Evolutionary conservation across 1,140 invertebrate genomes (phyloP).

Genomic region (Probaryconus sp.): DNA sequence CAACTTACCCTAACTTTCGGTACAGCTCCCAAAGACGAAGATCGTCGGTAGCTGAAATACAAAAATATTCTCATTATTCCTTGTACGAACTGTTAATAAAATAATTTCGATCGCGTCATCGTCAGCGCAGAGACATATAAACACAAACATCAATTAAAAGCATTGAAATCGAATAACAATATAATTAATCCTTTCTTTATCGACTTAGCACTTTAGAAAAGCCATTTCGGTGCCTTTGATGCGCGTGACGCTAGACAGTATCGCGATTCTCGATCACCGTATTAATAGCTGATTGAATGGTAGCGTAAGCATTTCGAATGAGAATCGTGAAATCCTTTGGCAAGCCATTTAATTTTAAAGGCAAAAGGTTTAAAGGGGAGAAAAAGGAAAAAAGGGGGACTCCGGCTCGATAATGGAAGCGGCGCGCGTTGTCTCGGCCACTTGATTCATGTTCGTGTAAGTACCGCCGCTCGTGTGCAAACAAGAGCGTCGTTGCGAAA

Average conservation of each 20-base stretch:
- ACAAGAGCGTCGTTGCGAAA: conserved; percentile 52
- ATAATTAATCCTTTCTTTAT: conserved; percentile 55
- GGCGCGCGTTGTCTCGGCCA: conserved; percentile 38
- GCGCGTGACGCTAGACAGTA: conserved; percentile 37
- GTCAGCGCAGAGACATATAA: conserved; percentile 20
- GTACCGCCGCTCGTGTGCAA: conserved; percentile 39
- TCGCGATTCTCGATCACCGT: conserved; percentile 40
- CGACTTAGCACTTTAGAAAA: conserved; percentile 50
- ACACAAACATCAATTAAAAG: conserved; percentile 55
- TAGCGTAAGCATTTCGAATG: conserved; percentile 42
- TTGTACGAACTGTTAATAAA: conserved; percentile 14
- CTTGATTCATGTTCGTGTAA: conserved; percentile 52
- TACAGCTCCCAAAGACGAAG: too few species aligned
- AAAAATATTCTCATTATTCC: too few species aligned
- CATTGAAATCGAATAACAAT: conserved; percentile 43
- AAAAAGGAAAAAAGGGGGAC: conserved; percentile 17
- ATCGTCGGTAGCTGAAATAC: too few species aligned
- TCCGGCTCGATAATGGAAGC: conserved; percentile 47
- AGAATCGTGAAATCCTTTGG: conserved; percentile 45
- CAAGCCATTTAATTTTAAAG: conserved; percentile 42
- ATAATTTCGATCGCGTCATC: conserved; percentile 31
- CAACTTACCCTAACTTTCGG: too few species aligned
- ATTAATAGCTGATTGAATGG: conserved; percentile 59
- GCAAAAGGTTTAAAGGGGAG: conserved; percentile 20
- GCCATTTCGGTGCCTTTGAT: conserved; percentile 54